Base-by-base conservation (phyloP, 2,113 vertebrate species). In the Lipotes vexillifer region DNA sequence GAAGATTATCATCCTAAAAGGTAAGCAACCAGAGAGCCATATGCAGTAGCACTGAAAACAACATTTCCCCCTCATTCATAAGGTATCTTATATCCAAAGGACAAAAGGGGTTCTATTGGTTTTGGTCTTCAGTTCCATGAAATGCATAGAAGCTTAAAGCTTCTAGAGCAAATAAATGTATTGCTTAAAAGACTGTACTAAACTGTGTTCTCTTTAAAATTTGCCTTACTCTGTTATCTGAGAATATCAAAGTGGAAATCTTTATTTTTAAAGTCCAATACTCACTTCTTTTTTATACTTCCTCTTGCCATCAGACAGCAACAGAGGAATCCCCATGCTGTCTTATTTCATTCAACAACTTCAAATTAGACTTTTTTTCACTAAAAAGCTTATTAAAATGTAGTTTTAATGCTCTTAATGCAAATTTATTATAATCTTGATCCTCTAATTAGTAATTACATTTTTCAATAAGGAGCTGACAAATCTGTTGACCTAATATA, bases 381-480 rank as follows among this genome's bases (percentile, higher is more conserved):
- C 85, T 52, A 95, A 96, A 97, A 97, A 97, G 89, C 38, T 97
- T 96, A 98, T 96, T 98, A 97, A 97, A 97, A 81, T 96, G 31
- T 81, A 97, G 83, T 97, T 97, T 97, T 97, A 97, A 96, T 90
- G 96, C 74, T 72, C 83, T 77, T 74, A 38, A 6, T 96, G 97
- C 95, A 95, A 95, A 98, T 92, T 92, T 96, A 97, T 92, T 97
- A 96, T 97, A 96, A 97, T 98, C 92, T 97, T 97, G 98, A 97
- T 82, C 94, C 77, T 66, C 87, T 97, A 97, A 98, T 97, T 97
- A 93, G 98, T 97, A 97, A 96, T 81, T 98, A 97, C 86, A 97
- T 97, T 98, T 98, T 92, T 98, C 88, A 96, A 97, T 68, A 98
- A 97, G 95, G 98, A 98, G 94, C 72, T 98, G 95, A 98, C 23